Conservation (phyloP, 1,140 invertebrate species). For the Dreissena rostriformis region DNA sequence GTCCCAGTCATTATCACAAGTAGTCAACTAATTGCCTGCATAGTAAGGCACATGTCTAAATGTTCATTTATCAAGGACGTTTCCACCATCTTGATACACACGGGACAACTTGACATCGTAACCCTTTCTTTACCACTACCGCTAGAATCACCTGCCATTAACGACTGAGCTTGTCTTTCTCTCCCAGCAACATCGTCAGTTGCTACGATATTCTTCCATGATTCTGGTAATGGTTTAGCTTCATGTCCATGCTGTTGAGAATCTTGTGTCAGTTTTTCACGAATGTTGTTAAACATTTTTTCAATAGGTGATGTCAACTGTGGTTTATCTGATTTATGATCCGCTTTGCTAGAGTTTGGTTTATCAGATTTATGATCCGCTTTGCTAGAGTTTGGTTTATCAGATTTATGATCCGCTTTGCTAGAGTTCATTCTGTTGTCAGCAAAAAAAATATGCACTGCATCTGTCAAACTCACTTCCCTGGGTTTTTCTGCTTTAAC, state of each 20-base stretch:
- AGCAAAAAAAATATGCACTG: background rate
- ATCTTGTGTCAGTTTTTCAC: background rate
- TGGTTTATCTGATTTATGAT: too few species aligned
- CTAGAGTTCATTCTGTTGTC: background rate
- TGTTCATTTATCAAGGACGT: constrained; percentile 62
- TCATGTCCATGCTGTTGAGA: background rate
- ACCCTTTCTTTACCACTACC: background rate
- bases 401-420: background rate
- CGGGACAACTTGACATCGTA: constrained; percentile 55
- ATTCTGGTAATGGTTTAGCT: constrained; percentile 1
- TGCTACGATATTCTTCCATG: constrained; percentile 2
- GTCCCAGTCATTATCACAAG: too few species aligned
- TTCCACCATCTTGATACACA: constrained; percentile 57
- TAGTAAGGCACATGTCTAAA: constrained; percentile 62
- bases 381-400: too few species aligned
- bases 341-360: too few species aligned
- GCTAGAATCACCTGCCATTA: background rate
- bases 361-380: too few species aligned
- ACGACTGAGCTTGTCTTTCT: constrained; percentile 30
- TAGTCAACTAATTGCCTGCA: constrained; percentile 8
- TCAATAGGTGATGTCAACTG: constrained; percentile 22
- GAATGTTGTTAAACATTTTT: constrained; percentile 41
- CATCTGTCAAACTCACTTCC: background rate
- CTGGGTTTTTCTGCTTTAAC: background rate
- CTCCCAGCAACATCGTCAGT: too few species aligned